These are phyloP conservation scores for Calyptomena viridis DNA, from an alignment of 2,113 vertebrate genomes.

Conservation along the genomic window DNA sequence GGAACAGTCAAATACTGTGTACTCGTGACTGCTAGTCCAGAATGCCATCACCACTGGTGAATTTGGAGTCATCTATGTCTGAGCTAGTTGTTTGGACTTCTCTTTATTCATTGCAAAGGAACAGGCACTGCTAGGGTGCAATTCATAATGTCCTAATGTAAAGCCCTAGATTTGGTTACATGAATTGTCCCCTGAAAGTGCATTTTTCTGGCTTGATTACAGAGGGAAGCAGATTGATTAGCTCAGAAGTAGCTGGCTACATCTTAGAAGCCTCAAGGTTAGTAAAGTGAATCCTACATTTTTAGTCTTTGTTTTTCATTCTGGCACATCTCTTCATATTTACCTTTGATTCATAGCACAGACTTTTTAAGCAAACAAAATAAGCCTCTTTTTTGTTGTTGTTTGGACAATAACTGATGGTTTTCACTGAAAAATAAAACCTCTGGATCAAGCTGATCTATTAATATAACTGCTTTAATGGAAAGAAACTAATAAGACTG, in stretches of 20 bases:
- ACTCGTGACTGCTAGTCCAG: neutral
- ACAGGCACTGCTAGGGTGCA: neutral
- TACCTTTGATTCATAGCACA: neutral
- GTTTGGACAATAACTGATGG: neutral
- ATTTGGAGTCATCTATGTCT: neutral
- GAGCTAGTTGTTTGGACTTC: neutral
- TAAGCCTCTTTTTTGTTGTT: neutral
- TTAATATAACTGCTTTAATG: neutral
- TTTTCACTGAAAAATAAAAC: neutral
- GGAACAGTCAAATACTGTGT: neutral
- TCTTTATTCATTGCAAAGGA: neutral
- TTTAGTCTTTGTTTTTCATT: neutral
- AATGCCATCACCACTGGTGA: neutral
- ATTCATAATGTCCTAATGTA: neutral
- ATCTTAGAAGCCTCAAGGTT: neutral
- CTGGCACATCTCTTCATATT: neutral
- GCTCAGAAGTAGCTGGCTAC: neutral
- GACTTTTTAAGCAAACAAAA: neutral
- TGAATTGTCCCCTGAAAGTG: neutral
- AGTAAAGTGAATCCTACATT: neutral
- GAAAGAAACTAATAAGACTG: neutral
- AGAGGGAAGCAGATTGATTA: neutral
- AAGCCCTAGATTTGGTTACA: neutral
- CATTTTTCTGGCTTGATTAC: constrained; percentile 1
- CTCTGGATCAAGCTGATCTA: neutral